A percentile compares a stretch with the other conserved stretches of the same genome.
phyloP scores from a whole-genome alignment of 2,113 vertebrate genomes.

The Austrofundulus limnaeus region DNA sequence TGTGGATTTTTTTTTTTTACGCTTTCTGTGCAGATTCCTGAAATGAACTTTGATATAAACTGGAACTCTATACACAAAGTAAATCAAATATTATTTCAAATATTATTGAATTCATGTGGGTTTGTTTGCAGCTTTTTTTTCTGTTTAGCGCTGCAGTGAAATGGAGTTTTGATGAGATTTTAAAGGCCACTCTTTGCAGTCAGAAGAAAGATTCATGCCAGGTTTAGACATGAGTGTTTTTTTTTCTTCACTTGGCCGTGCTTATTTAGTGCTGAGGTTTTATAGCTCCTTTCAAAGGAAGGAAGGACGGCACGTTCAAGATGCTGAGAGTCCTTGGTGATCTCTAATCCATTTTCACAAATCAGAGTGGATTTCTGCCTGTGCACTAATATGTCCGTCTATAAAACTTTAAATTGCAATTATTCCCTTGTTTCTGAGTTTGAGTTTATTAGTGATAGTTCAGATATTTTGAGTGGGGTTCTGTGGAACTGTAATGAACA shows the following conservation, averaged over 20 bases:
- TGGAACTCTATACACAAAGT: not conserved
- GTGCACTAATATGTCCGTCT: not conserved
- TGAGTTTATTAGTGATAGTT: no score
- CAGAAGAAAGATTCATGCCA: not conserved
- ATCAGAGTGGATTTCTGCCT: not conserved
- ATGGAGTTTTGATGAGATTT: constrained; percentile 8
- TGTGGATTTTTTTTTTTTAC: no score
- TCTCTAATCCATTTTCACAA: constrained; percentile 17
- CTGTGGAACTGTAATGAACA: no score
- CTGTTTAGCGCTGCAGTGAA: not conserved
- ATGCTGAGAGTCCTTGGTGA: constrained; percentile 29
- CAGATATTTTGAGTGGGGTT: no score
- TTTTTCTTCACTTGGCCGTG: constrained; percentile 7
- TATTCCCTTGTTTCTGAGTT: not conserved
- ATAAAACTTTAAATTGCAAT: no score
- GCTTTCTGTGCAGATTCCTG: no score
- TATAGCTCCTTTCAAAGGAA: constrained; percentile 12
- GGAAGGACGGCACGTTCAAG: constrained; percentile 23
- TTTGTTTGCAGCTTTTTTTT: not conserved
- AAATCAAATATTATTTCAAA: not conserved
- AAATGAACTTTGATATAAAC: no score
- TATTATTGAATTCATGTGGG: not conserved
- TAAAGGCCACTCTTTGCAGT: constrained; percentile 1
- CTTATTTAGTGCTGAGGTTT: constrained; percentile 9
- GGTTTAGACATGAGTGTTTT: constrained; percentile 4